These are phyloP conservation scores for Urocolius indicus DNA, from an alignment of 2,113 vertebrate species.

Conservation along the genomic window DNA sequence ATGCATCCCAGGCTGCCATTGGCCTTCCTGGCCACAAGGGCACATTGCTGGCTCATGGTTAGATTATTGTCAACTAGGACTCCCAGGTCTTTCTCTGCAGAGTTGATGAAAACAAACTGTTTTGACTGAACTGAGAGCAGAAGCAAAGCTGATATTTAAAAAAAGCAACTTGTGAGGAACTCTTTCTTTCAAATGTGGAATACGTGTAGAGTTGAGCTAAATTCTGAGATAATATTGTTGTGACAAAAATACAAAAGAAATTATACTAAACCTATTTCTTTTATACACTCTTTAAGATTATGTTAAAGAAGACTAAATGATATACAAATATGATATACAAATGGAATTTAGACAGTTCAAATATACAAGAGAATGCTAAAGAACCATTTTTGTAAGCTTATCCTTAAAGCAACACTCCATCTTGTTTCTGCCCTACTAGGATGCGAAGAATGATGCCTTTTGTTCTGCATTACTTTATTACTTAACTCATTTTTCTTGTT, in stretches of 20 bases:
- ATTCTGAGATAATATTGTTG: not conserved
- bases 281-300: not conserved
- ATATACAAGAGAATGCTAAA: not conserved
- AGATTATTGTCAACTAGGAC: no score
- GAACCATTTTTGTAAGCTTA: not conserved
- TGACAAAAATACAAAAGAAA: not conserved
- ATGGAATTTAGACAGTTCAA: not conserved
- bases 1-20: no score
- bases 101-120: not conserved
- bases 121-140: not conserved
- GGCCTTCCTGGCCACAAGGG: no score
- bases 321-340: not conserved
- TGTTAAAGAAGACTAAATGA: not conserved
- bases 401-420: not conserved
- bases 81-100: no score
- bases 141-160: constrained; percentile 4
- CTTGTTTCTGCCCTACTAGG: not conserved
- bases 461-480: constrained; percentile 19
- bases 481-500: not conserved
- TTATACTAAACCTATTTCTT: not conserved
- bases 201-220: not conserved
- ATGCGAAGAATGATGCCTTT: not conserved
- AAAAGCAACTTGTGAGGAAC: not conserved
- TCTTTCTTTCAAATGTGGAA: not conserved
- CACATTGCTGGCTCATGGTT: no score